Evolutionary conservation across 2,797 vertebrate genomes (phyloP), one percentile per base, ranked within the genome.

Genomic region (Poeciliopsis paucimaculata): DNA sequence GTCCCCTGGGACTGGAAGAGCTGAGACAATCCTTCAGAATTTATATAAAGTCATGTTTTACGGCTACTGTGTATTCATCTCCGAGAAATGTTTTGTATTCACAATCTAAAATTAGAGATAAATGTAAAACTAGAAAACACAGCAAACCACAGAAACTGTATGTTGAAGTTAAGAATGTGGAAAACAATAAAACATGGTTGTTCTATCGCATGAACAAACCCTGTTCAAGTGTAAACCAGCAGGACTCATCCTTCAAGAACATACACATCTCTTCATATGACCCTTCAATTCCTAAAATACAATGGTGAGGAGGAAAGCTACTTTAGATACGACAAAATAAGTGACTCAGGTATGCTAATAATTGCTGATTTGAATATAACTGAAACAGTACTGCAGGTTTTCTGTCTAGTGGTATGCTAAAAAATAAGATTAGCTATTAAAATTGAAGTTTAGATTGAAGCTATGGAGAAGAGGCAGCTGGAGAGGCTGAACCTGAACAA

Each of bases 1-100:
- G 96, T 99, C 78, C 98, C 98, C 49, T 99, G 98, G 98, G 96
- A 99, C 89, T 99, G 98, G 97, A 98, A 97, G 89, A 93, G 90
- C 82, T 97, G 94, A 97, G 51, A 20, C 34, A 39, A 43, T 16
- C 26, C 5, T 18, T 3, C 28, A 11, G 47, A 41, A 13, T 51
- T 23, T 51, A 57, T 57, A 57, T 26, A 55, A 1, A 9, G 6
- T 15, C 12, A 20, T 53, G 20, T 53, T 13, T 53, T 20, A 4
- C 28, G 47, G 47, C 47, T 49, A 49, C 26, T 57, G 3, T 57
- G 53, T 26, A 10, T 51, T 51, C 49, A 55, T 10, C 10, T 55
- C 1, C 0, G 55, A 60, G 7, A 60, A 60, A 28, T 4, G 55
- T 60, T 28, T 55, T 60, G 5, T 5, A 60, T 60, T 13, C 57